These are phyloP conservation scores for Spilogale gracilis DNA, from an alignment of 2,113 vertebrate genomes.

Conservation along the genomic window DNA sequence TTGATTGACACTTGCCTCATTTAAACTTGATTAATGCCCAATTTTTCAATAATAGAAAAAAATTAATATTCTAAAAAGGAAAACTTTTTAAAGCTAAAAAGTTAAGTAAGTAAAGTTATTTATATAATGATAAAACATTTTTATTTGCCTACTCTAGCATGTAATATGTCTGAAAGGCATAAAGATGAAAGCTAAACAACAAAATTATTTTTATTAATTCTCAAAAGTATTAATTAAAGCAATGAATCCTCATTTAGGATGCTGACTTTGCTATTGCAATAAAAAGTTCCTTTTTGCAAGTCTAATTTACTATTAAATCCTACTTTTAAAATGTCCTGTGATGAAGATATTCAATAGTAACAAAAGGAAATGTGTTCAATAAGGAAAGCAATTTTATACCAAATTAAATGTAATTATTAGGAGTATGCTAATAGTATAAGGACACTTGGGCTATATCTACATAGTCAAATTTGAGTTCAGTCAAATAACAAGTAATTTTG, in stretches of 20 bases:
- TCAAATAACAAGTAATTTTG: constrained; percentile 48
- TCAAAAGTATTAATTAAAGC: constrained; percentile 71
- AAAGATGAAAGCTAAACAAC: constrained; percentile 59
- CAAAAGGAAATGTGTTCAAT: constrained; percentile 43
- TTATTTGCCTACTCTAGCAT: constrained; percentile 40
- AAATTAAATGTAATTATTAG: constrained; percentile 61
- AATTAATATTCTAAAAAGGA: background rate
- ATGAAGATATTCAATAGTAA: constrained; percentile 48
- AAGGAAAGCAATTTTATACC: background rate
- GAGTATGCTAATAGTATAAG: background rate
- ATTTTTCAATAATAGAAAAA: constrained; percentile 21
- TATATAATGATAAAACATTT: constrained; percentile 31
- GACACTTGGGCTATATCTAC: background rate
- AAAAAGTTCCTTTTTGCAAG: background rate
- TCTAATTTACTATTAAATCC: constrained; percentile 51
- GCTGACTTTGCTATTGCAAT: constrained; percentile 57
- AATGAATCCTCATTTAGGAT: constrained; percentile 64
- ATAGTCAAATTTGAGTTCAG: constrained; percentile 33
- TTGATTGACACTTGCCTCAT: background rate
- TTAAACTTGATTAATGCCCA: constrained; percentile 4
- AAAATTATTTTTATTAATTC: constrained; percentile 72
- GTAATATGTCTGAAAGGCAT: constrained; percentile 35
- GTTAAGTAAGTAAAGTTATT: constrained; percentile 60
- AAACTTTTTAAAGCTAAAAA: constrained; percentile 19
- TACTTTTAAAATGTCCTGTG: constrained; percentile 38